Evolutionary conservation across 2,888 invertebrate species (phyloP).

Genomic region (Miltochrista miniata): DNA sequence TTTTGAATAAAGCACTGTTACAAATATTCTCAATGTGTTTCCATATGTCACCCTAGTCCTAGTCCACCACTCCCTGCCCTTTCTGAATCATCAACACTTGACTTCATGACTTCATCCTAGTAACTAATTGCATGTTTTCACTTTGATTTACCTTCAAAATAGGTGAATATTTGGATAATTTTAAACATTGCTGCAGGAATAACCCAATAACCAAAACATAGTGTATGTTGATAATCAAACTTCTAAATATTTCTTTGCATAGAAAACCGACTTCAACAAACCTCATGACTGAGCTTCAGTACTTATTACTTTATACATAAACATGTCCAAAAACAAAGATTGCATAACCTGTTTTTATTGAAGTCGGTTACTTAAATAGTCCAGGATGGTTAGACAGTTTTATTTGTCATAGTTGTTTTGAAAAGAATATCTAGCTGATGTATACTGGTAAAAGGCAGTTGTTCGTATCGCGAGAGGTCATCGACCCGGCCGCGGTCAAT

Average conservation of each 20-base stretch:
- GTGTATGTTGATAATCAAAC: background rate
- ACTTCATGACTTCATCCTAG: conserved; percentile 25
- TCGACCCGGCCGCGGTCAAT: conserved; percentile 2
- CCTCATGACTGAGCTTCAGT: too few relatives aligned
- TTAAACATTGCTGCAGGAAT: background rate
- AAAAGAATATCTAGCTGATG: background rate
- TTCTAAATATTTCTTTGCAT: background rate
- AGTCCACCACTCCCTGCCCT: conserved; percentile 61
- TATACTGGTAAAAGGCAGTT: background rate
- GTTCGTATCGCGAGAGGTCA: background rate
- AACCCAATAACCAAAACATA: background rate
- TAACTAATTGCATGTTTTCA: conserved; percentile 39
- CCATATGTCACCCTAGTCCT: conserved; percentile 81
- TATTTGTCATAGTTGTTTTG: background rate
- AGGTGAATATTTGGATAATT: background rate
- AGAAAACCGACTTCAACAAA: background rate
- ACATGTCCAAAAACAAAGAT: too few relatives aligned
- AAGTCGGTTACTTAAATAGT: conserved; percentile 1
- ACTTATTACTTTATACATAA: too few relatives aligned
- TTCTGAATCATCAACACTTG: conserved; percentile 38
- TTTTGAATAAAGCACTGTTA: conserved; percentile 88
- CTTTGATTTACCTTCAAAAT: background rate
- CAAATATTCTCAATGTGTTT: conserved; percentile 87
- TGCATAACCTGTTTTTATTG: background rate
- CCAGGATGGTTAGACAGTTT: conserved; percentile 2